These are phyloP conservation scores for Muscina levida DNA, from an alignment of 2,888 invertebrate genomes.

Conservation along the genomic window DNA sequence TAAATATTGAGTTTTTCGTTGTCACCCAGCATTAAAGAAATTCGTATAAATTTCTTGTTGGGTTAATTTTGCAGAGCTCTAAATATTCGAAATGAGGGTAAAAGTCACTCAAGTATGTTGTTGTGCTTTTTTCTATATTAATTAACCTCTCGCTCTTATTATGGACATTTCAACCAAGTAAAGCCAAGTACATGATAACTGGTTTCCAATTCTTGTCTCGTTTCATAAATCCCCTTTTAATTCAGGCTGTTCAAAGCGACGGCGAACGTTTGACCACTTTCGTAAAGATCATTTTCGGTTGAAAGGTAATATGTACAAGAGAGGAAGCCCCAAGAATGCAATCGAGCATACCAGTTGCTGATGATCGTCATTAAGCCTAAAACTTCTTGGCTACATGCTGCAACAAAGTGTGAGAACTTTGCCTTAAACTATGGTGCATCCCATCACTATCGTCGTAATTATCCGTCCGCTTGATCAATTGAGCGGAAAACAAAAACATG, in stretches of 20 bases:
- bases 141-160: conserved; percentile 55
- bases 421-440: conserved; percentile 44
- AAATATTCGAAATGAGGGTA: conserved; percentile 49
- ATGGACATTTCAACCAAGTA: conserved; percentile 3
- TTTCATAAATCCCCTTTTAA: conserved; percentile 31
- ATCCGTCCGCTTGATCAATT: conserved; percentile 47
- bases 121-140: conserved; percentile 57
- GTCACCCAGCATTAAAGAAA: conserved; percentile 45
- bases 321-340: conserved; percentile 62
- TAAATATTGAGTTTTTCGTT: background rate
- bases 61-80: conserved; percentile 30
- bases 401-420: conserved; percentile 63
- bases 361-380: too few species aligned
- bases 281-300: conserved; percentile 28
- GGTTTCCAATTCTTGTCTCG: background rate
- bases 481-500: conserved; percentile 45
- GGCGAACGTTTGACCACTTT: conserved; percentile 32
- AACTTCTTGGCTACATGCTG: background rate
- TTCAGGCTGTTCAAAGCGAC: conserved; percentile 35
- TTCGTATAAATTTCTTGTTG: conserved; percentile 64
- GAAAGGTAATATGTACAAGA: conserved; percentile 45
- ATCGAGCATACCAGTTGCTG: conserved; percentile 38
- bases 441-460: conserved; percentile 3
- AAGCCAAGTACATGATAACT: conserved; percentile 9
- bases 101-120: conserved; percentile 64